Evolutionary conservation across 2,797 vertebrate species (phyloP).

Genomic region (Ispidina picta): DNA sequence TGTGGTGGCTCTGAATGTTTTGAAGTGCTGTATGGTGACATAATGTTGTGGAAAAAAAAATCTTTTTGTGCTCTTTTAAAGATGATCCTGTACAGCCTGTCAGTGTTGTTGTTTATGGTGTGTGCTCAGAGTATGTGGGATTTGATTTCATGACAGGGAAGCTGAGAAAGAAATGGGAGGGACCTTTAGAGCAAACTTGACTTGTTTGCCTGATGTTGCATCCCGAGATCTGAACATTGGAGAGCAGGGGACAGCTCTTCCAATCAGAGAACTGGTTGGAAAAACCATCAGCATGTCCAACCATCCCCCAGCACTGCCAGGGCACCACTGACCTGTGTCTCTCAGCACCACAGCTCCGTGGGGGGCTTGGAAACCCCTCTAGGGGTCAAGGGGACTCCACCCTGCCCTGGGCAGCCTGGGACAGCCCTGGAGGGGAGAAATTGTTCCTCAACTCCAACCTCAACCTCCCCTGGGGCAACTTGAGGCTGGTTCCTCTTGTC

Average conservation of each 20-base stretch:
- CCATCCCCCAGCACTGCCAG: not conserved
- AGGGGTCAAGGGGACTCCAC: not conserved
- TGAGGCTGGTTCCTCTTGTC: too few species aligned
- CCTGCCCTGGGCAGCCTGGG: too few species aligned
- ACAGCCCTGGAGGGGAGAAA: too few species aligned
- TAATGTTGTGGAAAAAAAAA: conserved; percentile 9
- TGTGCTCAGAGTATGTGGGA: not conserved
- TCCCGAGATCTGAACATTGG: not conserved
- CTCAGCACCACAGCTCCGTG: not conserved
- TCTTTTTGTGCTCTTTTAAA: not conserved
- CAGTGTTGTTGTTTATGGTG: not conserved
- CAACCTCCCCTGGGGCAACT: too few species aligned
- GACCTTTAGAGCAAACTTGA: not conserved
- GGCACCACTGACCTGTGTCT: not conserved
- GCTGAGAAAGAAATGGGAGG: not conserved
- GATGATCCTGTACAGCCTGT: not conserved
- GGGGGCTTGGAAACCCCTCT: not conserved
- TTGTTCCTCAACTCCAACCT: too few species aligned
- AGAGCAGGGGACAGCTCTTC: not conserved
- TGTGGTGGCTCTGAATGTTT: not conserved
- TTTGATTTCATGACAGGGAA: not conserved
- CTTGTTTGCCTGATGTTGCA: not conserved
- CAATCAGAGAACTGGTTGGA: not conserved
- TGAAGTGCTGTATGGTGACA: not conserved
- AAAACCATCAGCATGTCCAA: too few species aligned